Evolutionary conservation across 2,113 vertebrate genomes (phyloP).

Genomic region (Gadus macrocephalus): DNA sequence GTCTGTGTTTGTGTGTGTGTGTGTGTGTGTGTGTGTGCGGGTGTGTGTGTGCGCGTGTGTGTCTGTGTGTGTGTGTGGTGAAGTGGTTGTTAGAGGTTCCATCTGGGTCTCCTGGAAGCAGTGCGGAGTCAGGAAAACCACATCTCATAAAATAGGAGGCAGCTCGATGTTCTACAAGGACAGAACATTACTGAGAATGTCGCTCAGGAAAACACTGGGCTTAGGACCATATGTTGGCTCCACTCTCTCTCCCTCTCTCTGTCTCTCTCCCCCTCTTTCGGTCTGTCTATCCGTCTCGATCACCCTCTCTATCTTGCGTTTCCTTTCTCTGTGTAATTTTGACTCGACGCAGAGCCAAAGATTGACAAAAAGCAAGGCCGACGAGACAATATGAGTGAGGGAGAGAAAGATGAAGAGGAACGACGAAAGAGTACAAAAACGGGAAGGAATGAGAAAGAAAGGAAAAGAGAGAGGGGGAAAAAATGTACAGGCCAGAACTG

Average conservation of each 20-base stretch:
- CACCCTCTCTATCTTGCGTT: constrained; percentile 5
- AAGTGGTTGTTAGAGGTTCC: constrained; percentile 83
- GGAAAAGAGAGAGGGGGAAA: constrained; percentile 33
- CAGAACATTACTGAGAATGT: constrained; percentile 99
- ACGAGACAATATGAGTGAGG: constrained; percentile 15
- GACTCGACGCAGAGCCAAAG: constrained; percentile 35
- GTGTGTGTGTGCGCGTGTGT: constrained; percentile 42
- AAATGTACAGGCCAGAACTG: constrained; percentile 68
- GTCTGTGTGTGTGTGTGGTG: constrained; percentile 63
- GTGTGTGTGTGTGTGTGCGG: background rate
- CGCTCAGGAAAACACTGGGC: constrained; percentile 86
- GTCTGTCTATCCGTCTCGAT: constrained; percentile 42
- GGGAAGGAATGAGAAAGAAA: constrained; percentile 7
- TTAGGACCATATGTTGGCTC: constrained; percentile 92
- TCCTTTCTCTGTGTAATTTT: constrained; percentile 24
- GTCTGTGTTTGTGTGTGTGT: background rate
- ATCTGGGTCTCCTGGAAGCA: constrained; percentile 95
- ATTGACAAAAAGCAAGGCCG: constrained; percentile 55
- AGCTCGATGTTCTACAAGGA: constrained; percentile 99
- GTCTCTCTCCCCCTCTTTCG: constrained; percentile 23
- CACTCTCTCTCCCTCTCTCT: constrained; percentile 3
- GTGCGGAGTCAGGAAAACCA: constrained; percentile 97
- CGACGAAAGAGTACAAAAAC: constrained; percentile 32
- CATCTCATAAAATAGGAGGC: constrained; percentile 98
- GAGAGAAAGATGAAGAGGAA: constrained; percentile 51